Evolutionary conservation across 2,797 vertebrate genomes (phyloP).

Genomic region (Cottoperca gobio): DNA sequence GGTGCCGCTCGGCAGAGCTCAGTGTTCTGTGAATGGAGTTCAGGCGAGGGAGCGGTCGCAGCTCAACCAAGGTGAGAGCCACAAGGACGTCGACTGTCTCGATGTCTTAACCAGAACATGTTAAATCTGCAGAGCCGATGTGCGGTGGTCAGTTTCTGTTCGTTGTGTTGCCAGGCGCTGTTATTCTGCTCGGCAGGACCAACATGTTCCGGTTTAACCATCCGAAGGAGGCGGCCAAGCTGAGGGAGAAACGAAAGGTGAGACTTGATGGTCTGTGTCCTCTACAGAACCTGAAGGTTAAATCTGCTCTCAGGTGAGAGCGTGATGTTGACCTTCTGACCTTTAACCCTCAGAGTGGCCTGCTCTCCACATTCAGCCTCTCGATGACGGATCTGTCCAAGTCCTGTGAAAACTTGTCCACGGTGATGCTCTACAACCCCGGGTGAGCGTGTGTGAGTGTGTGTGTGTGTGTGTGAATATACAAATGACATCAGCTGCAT

Average conservation of each 20-base stretch:
- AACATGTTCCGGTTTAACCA: conserved; percentile 99
- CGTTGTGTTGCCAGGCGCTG: conserved; percentile 86
- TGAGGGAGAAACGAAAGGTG: conserved; percentile 97
- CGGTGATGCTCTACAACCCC: conserved; percentile 96
- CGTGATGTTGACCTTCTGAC: conserved; percentile 4
- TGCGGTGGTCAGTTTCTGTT: neutral
- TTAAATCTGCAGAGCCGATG: neutral
- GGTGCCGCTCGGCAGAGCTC: conserved; percentile 88
- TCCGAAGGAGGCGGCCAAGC: conserved; percentile 95
- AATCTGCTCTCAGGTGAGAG: neutral
- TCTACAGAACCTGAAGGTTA: neutral
- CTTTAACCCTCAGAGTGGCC: conserved; percentile 87
- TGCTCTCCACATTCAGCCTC: conserved; percentile 93
- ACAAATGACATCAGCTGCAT: neutral
- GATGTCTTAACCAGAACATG: neutral
- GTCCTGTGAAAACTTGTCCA: conserved; percentile 94
- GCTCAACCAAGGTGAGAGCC: conserved; percentile 93
- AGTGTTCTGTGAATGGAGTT: conserved; percentile 94
- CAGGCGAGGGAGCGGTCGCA: conserved; percentile 86
- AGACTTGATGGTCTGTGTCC: conserved; percentile 23
- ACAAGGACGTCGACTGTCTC: too few species aligned
- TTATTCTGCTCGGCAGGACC: conserved; percentile 95
- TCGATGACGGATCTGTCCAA: conserved; percentile 96
- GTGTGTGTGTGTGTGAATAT: fast-evolving
- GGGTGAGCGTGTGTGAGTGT: too few species aligned